Evolutionary conservation across 2,888 invertebrate species (phyloP).

Genomic region (Sinopyrophorus schimmeli): DNA sequence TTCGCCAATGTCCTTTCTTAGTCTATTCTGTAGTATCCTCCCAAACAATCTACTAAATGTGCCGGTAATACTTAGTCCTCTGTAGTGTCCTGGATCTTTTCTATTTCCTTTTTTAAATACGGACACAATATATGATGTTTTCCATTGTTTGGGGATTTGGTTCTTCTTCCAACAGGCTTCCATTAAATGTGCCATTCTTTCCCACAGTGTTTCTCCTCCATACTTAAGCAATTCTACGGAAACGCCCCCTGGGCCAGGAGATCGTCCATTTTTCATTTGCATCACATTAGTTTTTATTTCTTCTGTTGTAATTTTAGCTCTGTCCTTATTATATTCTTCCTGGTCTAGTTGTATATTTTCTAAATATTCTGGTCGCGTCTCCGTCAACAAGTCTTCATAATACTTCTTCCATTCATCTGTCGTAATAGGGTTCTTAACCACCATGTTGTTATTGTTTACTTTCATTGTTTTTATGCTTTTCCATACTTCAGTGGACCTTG

Average conservation of each 20-base stretch:
- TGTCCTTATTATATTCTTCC: no score
- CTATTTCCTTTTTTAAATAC: no score
- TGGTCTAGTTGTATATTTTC: constrained; percentile 4
- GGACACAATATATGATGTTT: constrained; percentile 1
- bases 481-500: constrained; percentile 7
- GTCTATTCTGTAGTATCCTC: no score
- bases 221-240: constrained; percentile 1
- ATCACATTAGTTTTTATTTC: no score
- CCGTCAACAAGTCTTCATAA: constrained; percentile 1
- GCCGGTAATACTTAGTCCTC: no score
- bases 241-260: no score
- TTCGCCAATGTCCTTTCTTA: constrained; percentile 1
- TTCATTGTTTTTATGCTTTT: background rate
- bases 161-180: constrained; percentile 3
- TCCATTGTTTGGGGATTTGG: constrained; percentile 3
- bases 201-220: background rate
- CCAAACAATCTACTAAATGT: no score
- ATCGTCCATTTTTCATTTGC: no score
- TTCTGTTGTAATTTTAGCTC: background rate
- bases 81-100: no score
- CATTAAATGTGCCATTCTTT: constrained; percentile 2
- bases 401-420: constrained; percentile 3
- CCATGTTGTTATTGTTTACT: background rate
- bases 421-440: background rate
- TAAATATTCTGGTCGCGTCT: constrained; percentile 5